Base-by-base conservation (phyloP, 92 coral and sea anemone species). In the Chrysogorgia sp. region DNA sequence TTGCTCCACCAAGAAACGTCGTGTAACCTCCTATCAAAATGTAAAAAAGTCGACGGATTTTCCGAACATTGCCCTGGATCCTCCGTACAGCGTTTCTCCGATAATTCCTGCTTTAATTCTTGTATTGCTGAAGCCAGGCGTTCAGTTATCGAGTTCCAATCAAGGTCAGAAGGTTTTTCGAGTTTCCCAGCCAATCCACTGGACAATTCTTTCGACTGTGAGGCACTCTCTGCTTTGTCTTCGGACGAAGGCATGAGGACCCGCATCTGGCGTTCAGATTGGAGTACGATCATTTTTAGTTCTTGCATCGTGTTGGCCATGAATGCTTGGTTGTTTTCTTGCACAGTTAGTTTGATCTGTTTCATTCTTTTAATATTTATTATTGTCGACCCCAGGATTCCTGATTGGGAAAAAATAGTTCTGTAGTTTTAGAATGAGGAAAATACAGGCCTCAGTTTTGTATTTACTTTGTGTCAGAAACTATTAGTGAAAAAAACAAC, bases 341-440 rank as follows among this genome's bases (percentile, higher is more conserved):
- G 83, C 23, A 93, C 96, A 19, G 98, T 91, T 70, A 76, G 84
- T 71, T 89, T 93, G 61, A 93, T 86, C 65, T 91, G 90, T 82
- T 89, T 93, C 71, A 93, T 80, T 82, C 98, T 86, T 34, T 87
- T 75, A 45, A 89, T 86, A 62, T 93, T 93, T 57, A 91, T 80
- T 22, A 93, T 60, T 28, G 94, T 81, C 0, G 98, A 93, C 63
- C 98, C 91, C 2, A 93, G 75, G 63, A 93, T 90, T 64, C 98
- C 98, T 93, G 52, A 17, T 63, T 40, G 72, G 14, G 28, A 24
- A 67, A 15, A 0, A 33, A 10, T 31, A 67, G 14, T 40, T 28
- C 22, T 25, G 3, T 15, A 6, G 10, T 10, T 33, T 24, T 32
- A 34, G 48, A n/a, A 23, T 10, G 15, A 2, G 71, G 21, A 57